Evolutionary conservation across 1,140 invertebrate species (phyloP).

Genomic region (Tetragnatha versicolor): DNA sequence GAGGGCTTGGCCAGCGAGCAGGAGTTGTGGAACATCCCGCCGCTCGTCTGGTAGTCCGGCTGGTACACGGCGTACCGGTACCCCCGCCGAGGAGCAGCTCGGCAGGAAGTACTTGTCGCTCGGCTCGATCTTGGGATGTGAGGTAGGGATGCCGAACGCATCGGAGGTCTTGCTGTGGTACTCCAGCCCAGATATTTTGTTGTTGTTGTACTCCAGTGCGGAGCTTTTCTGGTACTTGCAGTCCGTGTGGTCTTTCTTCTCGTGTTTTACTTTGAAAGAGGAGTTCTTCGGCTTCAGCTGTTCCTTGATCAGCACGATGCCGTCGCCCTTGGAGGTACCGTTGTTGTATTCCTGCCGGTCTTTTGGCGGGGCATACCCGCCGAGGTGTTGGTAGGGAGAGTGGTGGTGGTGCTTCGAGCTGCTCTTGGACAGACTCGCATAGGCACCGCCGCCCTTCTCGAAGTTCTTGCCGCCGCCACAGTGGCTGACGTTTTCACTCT

Average conservation of each 20-base stretch:
- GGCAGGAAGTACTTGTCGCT: conserved; percentile 48
- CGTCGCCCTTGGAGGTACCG: background rate
- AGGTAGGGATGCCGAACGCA: conserved; percentile 48
- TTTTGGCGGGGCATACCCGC: background rate
- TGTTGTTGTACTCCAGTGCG: background rate
- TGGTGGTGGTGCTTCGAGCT: conserved; percentile 16
- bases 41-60: conserved; percentile 20
- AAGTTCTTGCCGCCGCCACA: conserved; percentile 31
- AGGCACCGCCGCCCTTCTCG: background rate
- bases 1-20: conserved; percentile 27
- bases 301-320: conserved; percentile 7
- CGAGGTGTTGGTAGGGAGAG: background rate
- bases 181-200: background rate
- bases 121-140: conserved; percentile 48
- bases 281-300: conserved; percentile 25
- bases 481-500: conserved; percentile 46
- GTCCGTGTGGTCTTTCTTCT: conserved; percentile 24
- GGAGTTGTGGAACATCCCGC: conserved; percentile 30
- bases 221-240: conserved; percentile 46
- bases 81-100: conserved; percentile 40
- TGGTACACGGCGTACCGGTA: conserved; percentile 21
- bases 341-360: conserved; percentile 8
- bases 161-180: conserved; percentile 34
- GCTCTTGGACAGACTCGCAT: conserved; percentile 6
- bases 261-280: conserved; percentile 25